These are phyloP conservation scores for Okamejei kenojei DNA, from an alignment of 2,797 vertebrate genomes.

Conservation along the genomic window DNA sequence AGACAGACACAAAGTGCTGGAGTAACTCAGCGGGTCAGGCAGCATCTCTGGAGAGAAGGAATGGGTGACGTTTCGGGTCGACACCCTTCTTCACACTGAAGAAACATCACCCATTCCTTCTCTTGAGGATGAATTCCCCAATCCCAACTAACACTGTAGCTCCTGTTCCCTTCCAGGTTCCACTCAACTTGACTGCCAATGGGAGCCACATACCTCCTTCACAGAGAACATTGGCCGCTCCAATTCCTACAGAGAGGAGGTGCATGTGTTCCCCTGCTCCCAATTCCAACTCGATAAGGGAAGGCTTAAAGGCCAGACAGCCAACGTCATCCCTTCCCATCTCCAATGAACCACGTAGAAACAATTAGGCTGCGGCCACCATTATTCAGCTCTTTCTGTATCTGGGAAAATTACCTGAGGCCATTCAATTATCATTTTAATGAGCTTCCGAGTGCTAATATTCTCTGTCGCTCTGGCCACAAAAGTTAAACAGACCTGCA, in stretches of 20 bases:
- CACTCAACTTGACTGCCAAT: background rate
- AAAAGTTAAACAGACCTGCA: background rate
- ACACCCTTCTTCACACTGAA: too few species aligned
- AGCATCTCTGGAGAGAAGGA: too few species aligned
- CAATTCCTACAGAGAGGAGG: too few species aligned
- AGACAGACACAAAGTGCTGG: too few species aligned
- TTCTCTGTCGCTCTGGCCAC: background rate
- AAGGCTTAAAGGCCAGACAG: background rate
- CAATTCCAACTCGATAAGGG: background rate
- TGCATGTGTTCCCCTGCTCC: too few species aligned
- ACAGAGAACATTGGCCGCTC: background rate
- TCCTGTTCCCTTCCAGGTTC: background rate
- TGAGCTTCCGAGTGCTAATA: background rate
- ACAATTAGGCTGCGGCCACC: too few species aligned
- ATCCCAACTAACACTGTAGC: background rate
- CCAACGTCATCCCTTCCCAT: background rate
- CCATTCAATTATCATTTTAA: slow-evolving; percentile 11
- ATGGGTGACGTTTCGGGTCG: too few species aligned
- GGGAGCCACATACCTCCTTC: background rate
- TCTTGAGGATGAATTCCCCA: background rate
- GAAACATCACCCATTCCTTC: too few species aligned
- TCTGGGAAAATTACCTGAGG: slow-evolving; percentile 1
- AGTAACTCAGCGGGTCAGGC: too few species aligned
- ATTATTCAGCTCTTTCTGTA: background rate
- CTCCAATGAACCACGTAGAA: background rate